Evolutionary conservation across 1,140 invertebrate species (phyloP).

Genomic region (Nylanderia fulva): DNA sequence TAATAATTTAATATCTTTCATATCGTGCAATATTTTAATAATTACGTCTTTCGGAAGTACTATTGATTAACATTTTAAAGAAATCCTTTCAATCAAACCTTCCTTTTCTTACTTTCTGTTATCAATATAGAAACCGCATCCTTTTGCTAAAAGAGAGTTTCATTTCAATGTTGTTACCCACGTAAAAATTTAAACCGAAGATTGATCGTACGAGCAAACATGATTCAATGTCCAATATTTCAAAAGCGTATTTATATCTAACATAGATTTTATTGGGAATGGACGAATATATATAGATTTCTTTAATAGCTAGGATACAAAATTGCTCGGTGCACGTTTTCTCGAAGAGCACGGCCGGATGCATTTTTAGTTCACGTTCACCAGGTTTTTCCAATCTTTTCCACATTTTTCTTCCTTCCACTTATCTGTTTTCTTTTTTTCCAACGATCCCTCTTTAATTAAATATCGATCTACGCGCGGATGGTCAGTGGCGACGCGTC

Average conservation of each 20-base stretch:
- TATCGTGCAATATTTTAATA: neutral
- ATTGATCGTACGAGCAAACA: slow-evolving; percentile 47
- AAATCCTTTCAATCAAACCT: neutral
- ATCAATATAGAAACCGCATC: slow-evolving; percentile 2
- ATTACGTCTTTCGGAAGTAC: neutral
- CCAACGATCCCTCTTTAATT: slow-evolving; percentile 40
- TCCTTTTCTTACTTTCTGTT: neutral
- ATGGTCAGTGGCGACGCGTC: slow-evolving; percentile 19
- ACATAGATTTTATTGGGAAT: slow-evolving; percentile 56
- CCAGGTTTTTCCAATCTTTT: slow-evolving; percentile 60
- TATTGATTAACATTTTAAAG: neutral
- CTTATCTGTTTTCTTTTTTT: slow-evolving; percentile 63
- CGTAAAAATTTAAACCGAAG: slow-evolving; percentile 50
- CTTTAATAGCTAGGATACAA: slow-evolving; percentile 54
- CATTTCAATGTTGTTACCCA: neutral
- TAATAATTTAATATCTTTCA: neutral
- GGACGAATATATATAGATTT: slow-evolving; percentile 53
- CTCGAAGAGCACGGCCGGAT: slow-evolving; percentile 42
- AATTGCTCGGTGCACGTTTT: slow-evolving; percentile 53
- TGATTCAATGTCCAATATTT: slow-evolving; percentile 43
- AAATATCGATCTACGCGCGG: slow-evolving; percentile 37
- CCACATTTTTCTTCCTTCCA: slow-evolving; percentile 55
- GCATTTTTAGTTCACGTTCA: slow-evolving; percentile 58
- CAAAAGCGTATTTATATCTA: slow-evolving; percentile 52
- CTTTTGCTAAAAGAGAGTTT: slow-evolving; percentile 9